Evolutionary conservation across 2,797 vertebrate species (phyloP), one percentile per base, ranked within the genome.

Genomic region (Arctocebus calabarensis): DNA sequence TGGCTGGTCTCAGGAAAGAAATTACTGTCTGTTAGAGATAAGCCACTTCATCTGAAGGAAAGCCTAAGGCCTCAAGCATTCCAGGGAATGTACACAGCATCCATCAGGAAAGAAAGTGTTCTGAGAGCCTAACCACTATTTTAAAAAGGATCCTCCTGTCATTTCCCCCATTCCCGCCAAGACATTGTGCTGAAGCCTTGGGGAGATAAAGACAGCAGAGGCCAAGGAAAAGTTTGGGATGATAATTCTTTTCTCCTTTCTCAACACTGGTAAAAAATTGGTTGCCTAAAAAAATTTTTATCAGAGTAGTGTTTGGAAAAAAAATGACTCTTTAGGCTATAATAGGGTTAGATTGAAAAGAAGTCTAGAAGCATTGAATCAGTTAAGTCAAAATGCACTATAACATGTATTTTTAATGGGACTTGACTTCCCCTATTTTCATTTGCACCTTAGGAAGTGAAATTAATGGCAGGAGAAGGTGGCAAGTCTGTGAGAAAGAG

Each of bases 341-440:
- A 71, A 81, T 22, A 78, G 22, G 12, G 3, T 70, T 94, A 66
- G 52, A 57, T 79, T 94, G 3, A 52, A 75, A 92, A 34, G 57
- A 85, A 83, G 32, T 70, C 32, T n/a, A 64, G 62, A 57, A 84
- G 9, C 59, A 62, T 84, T 34, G 75, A 32, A 45, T 79, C 29
- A 71, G 66, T 57, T 81, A 90, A 66, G 74, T 92, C 79, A 96
- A 94, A 88, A 86, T 82, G 27, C 37, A 78, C 59, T 62, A 14
- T 34, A 87, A 74, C 5, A 2, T 52, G 3, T 84, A 62, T 61
- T 82, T 82, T 93, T 48, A 79, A 48, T 45, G 84, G 55, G 25
- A 95, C n/a, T 68, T 74, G 34, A 74, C 71, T 96, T 93, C 73
- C 43, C 52, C 85, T n/a, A 68, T 92, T 95, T 95, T 94, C 78